Evolutionary conservation across 2,113 vertebrate species (phyloP), one percentile per base, ranked within the genome.

Genomic region (Clinocottus analis): DNA sequence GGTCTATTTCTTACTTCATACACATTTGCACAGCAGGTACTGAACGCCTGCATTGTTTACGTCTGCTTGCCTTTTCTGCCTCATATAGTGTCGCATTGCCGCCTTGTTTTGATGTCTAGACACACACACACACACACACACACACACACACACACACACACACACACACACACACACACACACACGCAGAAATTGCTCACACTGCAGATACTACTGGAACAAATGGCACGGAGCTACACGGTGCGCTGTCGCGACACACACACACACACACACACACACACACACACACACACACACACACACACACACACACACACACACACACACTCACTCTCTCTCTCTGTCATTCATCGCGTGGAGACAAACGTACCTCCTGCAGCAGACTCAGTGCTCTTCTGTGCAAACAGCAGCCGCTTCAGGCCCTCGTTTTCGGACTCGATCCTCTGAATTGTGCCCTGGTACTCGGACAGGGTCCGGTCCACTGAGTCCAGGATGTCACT

Each of bases 401-500:
- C 87, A 7, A 82, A 55, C 74, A 94, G 85, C 73, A 86, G 86
- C 64, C 86, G 89, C 71, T 85, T 91, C 41, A 95, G 91, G 79
- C 80, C 89, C 53, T 94, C 91, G 47, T 95, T 95, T 70, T 95
- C 94, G 0, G 79, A 83, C 83, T 93, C 91, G 14, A 94, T 91
- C 77, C 87, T 87, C 25, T 83, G 90, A 10, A 95, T 91, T 11
- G 89, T 86, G 2, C 86, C 89, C 71, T 92, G 91, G 45, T 93
- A 94, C 75, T 94, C 93, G 10, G 84, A 87, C 79, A 95, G 72
- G 11, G 92, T 94, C 79, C 89, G 80, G 23, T 94, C 94, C 43
- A 95, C 93, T 1, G 93, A 94, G 39, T 93, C 90, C 85, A 95
- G 81, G 51, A 95, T 94, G 82, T 95, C 93, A 64, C 78, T 89